Conservation (phyloP, 2,113 vertebrate species). For the Heterotis niloticus region DNA sequence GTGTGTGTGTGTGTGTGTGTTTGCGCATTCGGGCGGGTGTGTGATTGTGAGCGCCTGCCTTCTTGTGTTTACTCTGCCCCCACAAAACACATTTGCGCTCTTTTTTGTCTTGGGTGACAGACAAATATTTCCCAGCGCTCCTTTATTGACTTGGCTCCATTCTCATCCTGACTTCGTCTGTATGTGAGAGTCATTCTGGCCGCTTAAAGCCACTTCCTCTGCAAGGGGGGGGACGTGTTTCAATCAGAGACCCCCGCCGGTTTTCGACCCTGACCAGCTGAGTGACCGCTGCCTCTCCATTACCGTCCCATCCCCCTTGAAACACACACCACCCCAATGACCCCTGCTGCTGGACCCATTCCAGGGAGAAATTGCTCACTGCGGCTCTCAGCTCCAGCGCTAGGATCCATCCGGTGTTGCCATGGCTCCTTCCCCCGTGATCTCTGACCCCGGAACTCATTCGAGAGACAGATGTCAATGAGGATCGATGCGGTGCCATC, state of each 20-base stretch:
- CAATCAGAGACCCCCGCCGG: neutral
- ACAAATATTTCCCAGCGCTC: too few species aligned
- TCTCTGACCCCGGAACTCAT: slow-evolving; percentile 58
- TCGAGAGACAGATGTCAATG: slow-evolving; percentile 50
- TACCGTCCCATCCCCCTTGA: slow-evolving; percentile 18
- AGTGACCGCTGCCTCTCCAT: slow-evolving; percentile 56
- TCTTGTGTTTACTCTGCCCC: neutral
- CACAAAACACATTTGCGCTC: too few species aligned
- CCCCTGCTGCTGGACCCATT: slow-evolving; percentile 41
- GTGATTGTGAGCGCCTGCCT: slow-evolving; percentile 12
- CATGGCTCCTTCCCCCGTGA: slow-evolving; percentile 53
- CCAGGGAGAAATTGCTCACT: slow-evolving; percentile 53
- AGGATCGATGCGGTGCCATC: slow-evolving; percentile 32
- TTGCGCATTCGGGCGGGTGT: neutral
- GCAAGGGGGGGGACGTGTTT: neutral
- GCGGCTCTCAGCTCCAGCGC: neutral
- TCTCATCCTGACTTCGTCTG: neutral
- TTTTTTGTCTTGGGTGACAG: too few species aligned
- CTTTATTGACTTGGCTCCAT: neutral
- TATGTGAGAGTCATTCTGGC: neutral
- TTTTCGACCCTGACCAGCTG: slow-evolving; percentile 18
- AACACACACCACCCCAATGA: slow-evolving; percentile 52
- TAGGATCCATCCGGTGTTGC: slow-evolving; percentile 28
- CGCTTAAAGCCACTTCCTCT: neutral
- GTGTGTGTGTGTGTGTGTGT: slow-evolving; percentile 25